A percentile compares a stretch with the other conserved stretches of the same genome.
Conservation (phyloP, 2,888 invertebrate species). For the Melangyna quadrimaculata region DNA sequence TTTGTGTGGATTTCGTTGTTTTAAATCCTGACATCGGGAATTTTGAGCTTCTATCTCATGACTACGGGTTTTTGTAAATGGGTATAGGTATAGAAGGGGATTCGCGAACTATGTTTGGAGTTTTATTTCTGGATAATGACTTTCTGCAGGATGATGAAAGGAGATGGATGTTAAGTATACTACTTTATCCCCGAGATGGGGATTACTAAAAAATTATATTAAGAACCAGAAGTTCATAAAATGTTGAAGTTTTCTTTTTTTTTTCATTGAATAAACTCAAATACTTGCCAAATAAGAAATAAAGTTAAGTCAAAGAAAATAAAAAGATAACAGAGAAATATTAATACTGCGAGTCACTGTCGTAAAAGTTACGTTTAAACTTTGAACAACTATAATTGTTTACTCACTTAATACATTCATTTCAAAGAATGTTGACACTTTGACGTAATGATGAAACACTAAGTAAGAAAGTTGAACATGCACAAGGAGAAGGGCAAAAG, state of each 20-base stretch:
- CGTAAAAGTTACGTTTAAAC: neutral
- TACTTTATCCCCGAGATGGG: neutral
- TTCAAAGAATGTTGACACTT: neutral
- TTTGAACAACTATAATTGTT: neutral
- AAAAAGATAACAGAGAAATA: neutral
- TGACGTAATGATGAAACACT: neutral
- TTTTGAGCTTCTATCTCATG: neutral
- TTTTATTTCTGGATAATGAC: conserved; percentile 60
- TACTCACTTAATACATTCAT: neutral
- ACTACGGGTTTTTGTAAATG: neutral
- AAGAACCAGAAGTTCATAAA: neutral
- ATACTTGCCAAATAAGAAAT: neutral
- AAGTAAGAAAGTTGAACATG: neutral
- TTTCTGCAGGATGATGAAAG: conserved; percentile 45
- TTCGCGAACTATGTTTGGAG: neutral
- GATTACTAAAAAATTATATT: neutral
- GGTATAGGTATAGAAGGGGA: neutral
- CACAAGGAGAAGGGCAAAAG: neutral
- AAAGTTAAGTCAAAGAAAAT: neutral
- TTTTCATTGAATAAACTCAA: neutral
- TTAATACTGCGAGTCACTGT: neutral
- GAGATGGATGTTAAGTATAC: conserved; percentile 18
- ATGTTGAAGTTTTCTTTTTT: neutral
- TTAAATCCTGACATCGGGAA: conserved; percentile 50
- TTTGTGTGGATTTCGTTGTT: conserved; percentile 66